Conservation (phyloP, 92 coral and sea anemone species). For the Actinernus sp. region DNA sequence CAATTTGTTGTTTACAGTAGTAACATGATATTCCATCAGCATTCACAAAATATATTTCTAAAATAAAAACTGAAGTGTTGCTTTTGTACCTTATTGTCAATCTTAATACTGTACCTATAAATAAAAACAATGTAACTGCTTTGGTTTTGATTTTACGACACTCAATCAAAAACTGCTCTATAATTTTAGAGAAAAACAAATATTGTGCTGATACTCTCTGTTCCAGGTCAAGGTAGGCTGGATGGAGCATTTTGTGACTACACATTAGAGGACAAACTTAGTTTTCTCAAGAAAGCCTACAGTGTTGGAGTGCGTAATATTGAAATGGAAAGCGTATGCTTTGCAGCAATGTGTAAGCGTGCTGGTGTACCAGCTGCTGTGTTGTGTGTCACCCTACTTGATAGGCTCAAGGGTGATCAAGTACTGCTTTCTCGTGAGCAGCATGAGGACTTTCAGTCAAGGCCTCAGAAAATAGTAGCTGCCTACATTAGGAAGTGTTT, state of each 20-base stretch:
- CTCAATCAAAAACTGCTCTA: too few species aligned
- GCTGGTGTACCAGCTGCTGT: slow-evolving; percentile 90
- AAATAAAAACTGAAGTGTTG: background rate
- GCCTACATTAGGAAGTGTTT: slow-evolving; percentile 72
- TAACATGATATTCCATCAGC: background rate
- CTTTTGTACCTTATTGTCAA: background rate
- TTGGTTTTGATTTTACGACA: too few species aligned
- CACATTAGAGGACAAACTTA: slow-evolving; percentile 80
- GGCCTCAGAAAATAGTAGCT: slow-evolving; percentile 85
- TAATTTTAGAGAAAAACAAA: background rate
- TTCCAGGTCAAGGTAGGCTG: slow-evolving; percentile 89
- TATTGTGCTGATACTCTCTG: background rate
- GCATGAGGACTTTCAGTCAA: slow-evolving; percentile 82
- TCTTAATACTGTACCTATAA: background rate
- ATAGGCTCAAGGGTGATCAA: slow-evolving; percentile 88
- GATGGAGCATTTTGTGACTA: slow-evolving; percentile 99
- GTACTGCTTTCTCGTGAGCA: slow-evolving; percentile 57
- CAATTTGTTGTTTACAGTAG: too few species aligned
- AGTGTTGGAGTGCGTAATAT: slow-evolving; percentile 88
- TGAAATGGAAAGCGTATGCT: slow-evolving; percentile 95
- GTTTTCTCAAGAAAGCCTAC: slow-evolving; percentile 69
- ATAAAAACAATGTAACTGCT: background rate
- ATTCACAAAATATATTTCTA: background rate
- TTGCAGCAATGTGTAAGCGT: slow-evolving; percentile 97
- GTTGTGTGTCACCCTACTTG: slow-evolving; percentile 89